Conservation (phyloP, 2,888 invertebrate species). For the Microplitis manilae region DNA sequence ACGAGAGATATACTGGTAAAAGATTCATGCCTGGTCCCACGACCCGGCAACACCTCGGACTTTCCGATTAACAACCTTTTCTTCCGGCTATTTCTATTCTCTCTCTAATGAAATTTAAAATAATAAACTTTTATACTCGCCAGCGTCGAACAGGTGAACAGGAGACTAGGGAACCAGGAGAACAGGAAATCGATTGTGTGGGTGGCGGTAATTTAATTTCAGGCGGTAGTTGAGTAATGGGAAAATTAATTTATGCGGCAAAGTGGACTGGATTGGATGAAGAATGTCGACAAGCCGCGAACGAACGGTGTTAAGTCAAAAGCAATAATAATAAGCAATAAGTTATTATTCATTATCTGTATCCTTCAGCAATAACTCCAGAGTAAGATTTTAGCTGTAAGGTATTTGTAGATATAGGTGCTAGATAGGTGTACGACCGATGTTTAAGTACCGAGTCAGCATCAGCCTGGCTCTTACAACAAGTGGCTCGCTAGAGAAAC, state of each 20-base stretch:
- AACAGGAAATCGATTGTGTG: no score
- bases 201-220: no score
- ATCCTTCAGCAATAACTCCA: background rate
- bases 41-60: slow-evolving; percentile 39
- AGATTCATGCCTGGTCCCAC: slow-evolving; percentile 41
- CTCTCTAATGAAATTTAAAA: background rate
- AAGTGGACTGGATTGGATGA: no score
- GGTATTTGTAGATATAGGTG: slow-evolving; percentile 28
- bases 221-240: no score
- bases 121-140: background rate
- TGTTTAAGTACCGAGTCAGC: slow-evolving; percentile 50
- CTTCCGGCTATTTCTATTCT: slow-evolving; percentile 23
- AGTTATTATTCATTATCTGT: background rate
- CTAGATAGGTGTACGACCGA: slow-evolving; percentile 44
- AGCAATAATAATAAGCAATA: background rate
- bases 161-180: no score
- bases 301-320: no score
- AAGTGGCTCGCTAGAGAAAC: slow-evolving; percentile 1
- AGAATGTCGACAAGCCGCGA: no score
- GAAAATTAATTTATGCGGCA: no score
- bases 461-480: slow-evolving; percentile 9
- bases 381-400: background rate
- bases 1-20: slow-evolving; percentile 20
- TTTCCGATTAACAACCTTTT: slow-evolving; percentile 20
- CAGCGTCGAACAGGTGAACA: background rate